Conservation (phyloP, 2,888 invertebrate genomes). For the Cistogaster globosa region DNA sequence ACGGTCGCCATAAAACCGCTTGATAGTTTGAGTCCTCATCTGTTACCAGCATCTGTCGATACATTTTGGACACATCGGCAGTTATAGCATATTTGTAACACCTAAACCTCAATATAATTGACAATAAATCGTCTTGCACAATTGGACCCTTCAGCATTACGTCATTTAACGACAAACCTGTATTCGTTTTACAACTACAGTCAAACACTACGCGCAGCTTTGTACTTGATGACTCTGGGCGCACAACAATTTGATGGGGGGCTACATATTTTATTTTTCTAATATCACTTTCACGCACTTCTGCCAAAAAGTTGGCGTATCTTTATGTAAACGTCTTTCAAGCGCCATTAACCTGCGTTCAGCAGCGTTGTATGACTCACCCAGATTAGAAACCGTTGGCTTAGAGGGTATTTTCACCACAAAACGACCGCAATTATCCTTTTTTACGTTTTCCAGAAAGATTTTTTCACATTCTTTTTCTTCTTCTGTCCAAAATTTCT, state of each 20-base stretch:
- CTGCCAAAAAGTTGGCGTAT: not conserved
- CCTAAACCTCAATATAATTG: constrained; percentile 60
- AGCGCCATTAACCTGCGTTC: constrained; percentile 15
- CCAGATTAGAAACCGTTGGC: constrained; percentile 22
- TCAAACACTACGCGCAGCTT: too few relatives aligned
- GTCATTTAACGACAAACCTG: constrained; percentile 65
- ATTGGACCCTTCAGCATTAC: constrained; percentile 55
- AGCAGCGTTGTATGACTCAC: constrained; percentile 38
- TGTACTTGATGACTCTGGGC: constrained; percentile 58
- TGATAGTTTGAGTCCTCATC: constrained; percentile 63
- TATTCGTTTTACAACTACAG: constrained; percentile 55
- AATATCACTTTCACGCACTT: too few relatives aligned
- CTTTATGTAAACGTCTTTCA: too few relatives aligned
- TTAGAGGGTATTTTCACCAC: constrained; percentile 46
- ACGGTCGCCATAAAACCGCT: constrained; percentile 55
- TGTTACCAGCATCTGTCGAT: constrained; percentile 65
- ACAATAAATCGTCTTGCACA: constrained; percentile 55
- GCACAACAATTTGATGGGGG: constrained; percentile 56
- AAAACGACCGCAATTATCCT: constrained; percentile 33
- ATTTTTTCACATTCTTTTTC: constrained; percentile 19
- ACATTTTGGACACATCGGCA: constrained; percentile 71
- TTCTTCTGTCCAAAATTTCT: constrained; percentile 17
- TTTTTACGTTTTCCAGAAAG: constrained; percentile 14
- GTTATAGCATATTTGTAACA: constrained; percentile 56
- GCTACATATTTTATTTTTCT: constrained; percentile 25